Evolutionary conservation across 1,140 invertebrate genomes (phyloP), one percentile per base, ranked within the genome.

Genomic region (Drosophila albomicans): DNA sequence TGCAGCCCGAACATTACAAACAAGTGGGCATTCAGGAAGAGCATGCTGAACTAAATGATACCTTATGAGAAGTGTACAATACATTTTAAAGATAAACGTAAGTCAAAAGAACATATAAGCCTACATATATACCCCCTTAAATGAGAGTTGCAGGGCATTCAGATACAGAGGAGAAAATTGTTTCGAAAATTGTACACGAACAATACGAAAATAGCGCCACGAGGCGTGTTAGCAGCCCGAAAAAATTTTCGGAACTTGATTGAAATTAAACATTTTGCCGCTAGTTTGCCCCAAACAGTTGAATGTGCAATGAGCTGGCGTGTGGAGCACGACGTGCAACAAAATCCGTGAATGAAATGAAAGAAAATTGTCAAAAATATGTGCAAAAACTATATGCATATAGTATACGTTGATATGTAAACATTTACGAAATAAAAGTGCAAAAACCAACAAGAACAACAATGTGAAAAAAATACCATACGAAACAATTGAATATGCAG

Each of bases 151-250:
- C 8, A 43, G 72, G 30, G 45, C 67, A 71, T 30, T 10, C n/a
- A 59, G 49, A 61, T 43, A 68, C 35, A 58, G 69, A 56, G 32
- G 46, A 46, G 52, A 80, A 84, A 84, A 80, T 67, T 58, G 78
- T 87, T 84, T 89, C 77, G 64, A 89, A 84, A 84, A 78, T 80
- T 79, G 81, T 84, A 73, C 73, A 52, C 69, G 45, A 74, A 62
- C 68, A 65, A 71, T 46, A 84, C 84, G 65, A 84, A 87, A 88
- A 88, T 88, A 88, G 84, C 70, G 79, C 77, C 77, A 67, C 75
- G 71, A 79, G 82, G 71, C 82, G 7, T 32, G 25, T 25, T 59
- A 30, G 38, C 57, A 52, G 58, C 11, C 70, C 70, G 70, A 78
- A 68, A 69, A 75, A 48, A 35, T 67, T 52, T 66, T 67, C 69